These are phyloP conservation scores for Cephalotes varians DNA, from an alignment of 2,888 invertebrate genomes.

Conservation along the genomic window DNA sequence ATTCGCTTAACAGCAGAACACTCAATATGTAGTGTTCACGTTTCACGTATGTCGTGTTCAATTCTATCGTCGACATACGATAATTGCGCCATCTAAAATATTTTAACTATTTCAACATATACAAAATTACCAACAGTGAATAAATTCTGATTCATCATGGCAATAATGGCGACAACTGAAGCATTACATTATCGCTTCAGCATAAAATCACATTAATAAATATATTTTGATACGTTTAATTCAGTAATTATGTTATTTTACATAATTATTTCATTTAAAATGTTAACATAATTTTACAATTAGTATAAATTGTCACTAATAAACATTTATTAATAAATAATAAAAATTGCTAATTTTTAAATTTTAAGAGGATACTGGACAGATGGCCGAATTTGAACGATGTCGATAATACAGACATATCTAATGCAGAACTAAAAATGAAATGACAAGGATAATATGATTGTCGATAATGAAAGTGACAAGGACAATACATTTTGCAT, in stretches of 20 bases:
- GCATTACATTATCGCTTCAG: neutral
- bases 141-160: neutral
- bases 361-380: too few relatives aligned
- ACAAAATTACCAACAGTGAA: conserved; percentile 10
- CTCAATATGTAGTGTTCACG: neutral
- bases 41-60: neutral
- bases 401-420: too few relatives aligned
- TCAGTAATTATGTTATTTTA: neutral
- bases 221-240: neutral
- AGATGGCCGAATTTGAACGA: too few relatives aligned
- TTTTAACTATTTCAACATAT: neutral
- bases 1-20: neutral
- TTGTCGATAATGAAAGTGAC: too few relatives aligned
- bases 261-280: neutral
- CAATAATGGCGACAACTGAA: neutral
- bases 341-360: too few relatives aligned
- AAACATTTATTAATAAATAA: too few relatives aligned
- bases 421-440: too few relatives aligned
- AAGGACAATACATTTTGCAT: too few relatives aligned
- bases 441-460: too few relatives aligned
- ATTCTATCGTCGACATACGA: neutral
- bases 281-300: too few relatives aligned
- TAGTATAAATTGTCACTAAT: too few relatives aligned
- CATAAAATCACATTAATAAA: neutral
- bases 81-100: neutral